Evolutionary conservation across 1,140 invertebrate species (phyloP), one percentile per base, ranked within the genome.

Genomic region (Drosophila sturtevanti): DNA sequence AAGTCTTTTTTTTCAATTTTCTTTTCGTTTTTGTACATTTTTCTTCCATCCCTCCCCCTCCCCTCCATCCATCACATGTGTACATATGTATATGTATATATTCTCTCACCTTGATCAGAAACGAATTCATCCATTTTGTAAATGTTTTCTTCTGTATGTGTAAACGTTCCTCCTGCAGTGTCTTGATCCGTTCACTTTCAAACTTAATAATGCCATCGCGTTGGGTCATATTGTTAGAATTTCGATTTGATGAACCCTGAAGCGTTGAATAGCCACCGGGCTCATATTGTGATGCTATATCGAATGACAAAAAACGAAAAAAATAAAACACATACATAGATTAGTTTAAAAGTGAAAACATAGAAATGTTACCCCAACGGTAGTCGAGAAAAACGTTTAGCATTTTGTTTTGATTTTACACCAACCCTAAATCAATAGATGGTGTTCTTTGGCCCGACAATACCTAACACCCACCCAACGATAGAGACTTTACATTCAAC

Each of bases 51-150:
- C n/a, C n/a, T n/a, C n/a, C n/a, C n/a, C n/a, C n/a, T n/a, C n/a
- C n/a, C n/a, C n/a, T n/a, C n/a, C n/a, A n/a, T n/a, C n/a, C n/a
- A n/a, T n/a, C n/a, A n/a, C n/a, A n/a, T n/a, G n/a, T n/a, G n/a
- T n/a, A n/a, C n/a, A n/a, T n/a, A n/a, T n/a, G n/a, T n/a, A n/a
- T n/a, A n/a, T n/a, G n/a, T n/a, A n/a, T n/a, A n/a, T n/a, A n/a
- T n/a, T n/a, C n/a, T 16, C 84, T 92, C 92, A 98, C 98, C 95
- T 98, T 99, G 91, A 97, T 95, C 72, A 99, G 93, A 93, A 99
- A 99, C 1, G 98, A 98, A 93, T 99, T 99, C 95, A 99, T 98
- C 99, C 98, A 99, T 98, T 99, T 99, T 86, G 99, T 99, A 93
- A 99, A 99, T 6, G 99, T 99, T 93, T 99, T 99, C 94, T 99